Evolutionary conservation across 92 coral and sea anemone species (phyloP).

Genomic region (Diadumene lineata): DNA sequence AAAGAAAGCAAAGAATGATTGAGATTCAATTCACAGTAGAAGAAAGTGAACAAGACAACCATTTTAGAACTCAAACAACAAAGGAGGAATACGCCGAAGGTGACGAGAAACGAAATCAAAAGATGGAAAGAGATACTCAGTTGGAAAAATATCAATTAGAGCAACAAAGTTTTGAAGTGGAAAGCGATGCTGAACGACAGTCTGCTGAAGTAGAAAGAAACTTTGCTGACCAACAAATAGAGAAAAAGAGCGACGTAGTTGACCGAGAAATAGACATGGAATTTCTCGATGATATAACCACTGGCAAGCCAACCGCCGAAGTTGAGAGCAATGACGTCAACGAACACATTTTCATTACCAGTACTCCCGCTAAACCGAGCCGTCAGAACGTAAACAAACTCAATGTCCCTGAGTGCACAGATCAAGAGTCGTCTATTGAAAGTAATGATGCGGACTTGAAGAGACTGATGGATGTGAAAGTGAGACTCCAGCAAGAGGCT

Average conservation of each 20-base stretch:
- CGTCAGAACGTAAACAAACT: conserved; percentile 18
- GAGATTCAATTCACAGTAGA: not conserved
- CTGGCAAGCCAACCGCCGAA: not conserved
- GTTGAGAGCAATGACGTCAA: conserved; percentile 15
- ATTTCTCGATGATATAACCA: not conserved
- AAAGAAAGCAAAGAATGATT: not conserved
- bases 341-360: conserved; percentile 18
- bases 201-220: not conserved
- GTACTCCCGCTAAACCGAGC: conserved; percentile 29
- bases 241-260: not conserved
- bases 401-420: not conserved
- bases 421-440: not conserved
- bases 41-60: not conserved
- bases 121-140: no score
- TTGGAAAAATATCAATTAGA: no score
- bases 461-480: conserved; percentile 41
- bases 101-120: not conserved
- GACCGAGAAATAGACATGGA: conserved; percentile 7
- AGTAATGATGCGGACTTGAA: conserved; percentile 25
- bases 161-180: no score
- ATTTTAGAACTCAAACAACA: not conserved
- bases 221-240: not conserved
- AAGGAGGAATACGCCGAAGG: not conserved
- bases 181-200: no score
- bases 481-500: conserved; percentile 31